Conservation (phyloP, 2,888 invertebrate genomes). For the Ochropleura plecta region DNA sequence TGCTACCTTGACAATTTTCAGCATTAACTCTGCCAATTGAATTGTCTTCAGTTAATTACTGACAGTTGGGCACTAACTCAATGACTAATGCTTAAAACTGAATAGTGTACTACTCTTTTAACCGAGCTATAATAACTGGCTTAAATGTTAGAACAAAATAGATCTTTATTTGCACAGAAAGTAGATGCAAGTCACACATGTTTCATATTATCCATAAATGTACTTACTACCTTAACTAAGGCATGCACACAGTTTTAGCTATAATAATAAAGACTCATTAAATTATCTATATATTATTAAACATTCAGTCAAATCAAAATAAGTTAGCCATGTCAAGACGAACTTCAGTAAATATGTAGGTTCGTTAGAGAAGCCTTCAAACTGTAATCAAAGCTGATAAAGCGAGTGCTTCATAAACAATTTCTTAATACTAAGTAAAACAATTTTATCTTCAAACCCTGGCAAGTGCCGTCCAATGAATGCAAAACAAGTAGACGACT, state of each 20-base stretch:
- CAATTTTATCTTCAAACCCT: slow-evolving; percentile 77
- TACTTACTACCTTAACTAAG: too few species aligned
- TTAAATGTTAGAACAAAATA: background rate
- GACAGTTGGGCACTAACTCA: slow-evolving; percentile 23
- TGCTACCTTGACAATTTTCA: slow-evolving; percentile 65
- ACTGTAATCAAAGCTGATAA: slow-evolving; percentile 33
- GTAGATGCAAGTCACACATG: too few species aligned
- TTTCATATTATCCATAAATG: too few species aligned
- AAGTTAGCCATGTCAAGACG: too few species aligned
- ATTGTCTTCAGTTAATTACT: slow-evolving; percentile 54
- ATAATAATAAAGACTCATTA: too few species aligned
- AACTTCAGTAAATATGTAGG: slow-evolving; percentile 1
- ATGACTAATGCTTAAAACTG: too few species aligned
- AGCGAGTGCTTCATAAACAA: slow-evolving; percentile 7
- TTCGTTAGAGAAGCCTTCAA: slow-evolving; percentile 16
- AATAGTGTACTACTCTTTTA: slow-evolving; percentile 11
- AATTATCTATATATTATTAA: too few species aligned
- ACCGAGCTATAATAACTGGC: slow-evolving; percentile 1
- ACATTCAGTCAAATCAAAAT: too few species aligned
- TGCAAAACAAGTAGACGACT: slow-evolving; percentile 79
- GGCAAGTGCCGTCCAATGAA: slow-evolving; percentile 80
- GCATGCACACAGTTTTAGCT: too few species aligned
- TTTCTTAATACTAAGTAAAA: slow-evolving; percentile 67
- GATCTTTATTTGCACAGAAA: too few species aligned
- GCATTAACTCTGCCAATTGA: slow-evolving; percentile 55